phyloP scores from a whole-genome alignment of 2,113 vertebrate genomes.

The Petaurus breviceps region DNA sequence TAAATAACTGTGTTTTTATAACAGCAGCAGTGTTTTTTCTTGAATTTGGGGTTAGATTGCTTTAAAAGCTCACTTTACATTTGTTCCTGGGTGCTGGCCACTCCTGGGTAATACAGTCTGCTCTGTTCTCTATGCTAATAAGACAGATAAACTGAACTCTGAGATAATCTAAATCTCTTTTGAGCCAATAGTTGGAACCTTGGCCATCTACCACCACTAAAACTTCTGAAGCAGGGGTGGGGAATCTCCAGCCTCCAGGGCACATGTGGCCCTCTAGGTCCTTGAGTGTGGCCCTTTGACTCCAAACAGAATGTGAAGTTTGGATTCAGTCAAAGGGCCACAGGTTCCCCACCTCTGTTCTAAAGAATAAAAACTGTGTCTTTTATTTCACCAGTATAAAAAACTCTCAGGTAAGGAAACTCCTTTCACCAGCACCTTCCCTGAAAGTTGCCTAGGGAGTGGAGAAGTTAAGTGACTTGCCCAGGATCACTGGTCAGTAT shows the following conservation, averaged over 20 bases:
- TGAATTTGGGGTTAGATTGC: neutral
- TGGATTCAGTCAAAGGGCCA: no score
- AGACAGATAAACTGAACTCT: constrained; percentile 30
- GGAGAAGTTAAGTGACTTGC: neutral
- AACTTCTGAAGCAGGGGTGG: neutral
- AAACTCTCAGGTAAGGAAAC: neutral
- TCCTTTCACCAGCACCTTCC: neutral
- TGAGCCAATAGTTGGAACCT: neutral
- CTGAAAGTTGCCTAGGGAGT: neutral
- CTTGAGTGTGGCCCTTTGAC: no score
- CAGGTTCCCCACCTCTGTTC: neutral
- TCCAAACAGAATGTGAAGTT: no score
- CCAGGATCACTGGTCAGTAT: neutral
- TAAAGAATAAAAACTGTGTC: neutral
- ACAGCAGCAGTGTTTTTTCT: neutral
- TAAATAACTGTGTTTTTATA: constrained; percentile 41
- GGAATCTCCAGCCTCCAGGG: no score
- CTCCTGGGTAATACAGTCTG: neutral
- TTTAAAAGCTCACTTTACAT: neutral
- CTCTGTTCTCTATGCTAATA: neutral
- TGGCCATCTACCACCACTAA: neutral
- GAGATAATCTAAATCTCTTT: neutral
- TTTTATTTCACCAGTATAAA: neutral
- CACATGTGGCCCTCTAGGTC: no score
- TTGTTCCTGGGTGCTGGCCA: constrained; percentile 10